Base-by-base conservation (phyloP, 1,140 invertebrate species). In the Rhopalosiphum maidis region DNA sequence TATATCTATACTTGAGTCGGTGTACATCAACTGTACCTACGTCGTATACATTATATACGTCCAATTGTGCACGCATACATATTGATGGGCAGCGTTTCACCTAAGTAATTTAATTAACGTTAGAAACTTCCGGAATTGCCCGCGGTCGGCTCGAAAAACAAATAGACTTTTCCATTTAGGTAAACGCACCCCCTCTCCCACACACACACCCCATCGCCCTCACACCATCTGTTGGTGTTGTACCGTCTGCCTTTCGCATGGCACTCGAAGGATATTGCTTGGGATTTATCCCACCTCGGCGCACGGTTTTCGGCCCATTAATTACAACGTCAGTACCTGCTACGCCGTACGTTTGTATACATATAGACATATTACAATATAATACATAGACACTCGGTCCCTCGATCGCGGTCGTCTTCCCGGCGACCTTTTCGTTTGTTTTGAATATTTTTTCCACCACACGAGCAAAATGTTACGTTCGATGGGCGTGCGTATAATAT, bases 51-150 rank as follows among this genome's bases (percentile, higher is more conserved):
- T 83, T 83, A 35, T 43, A 25, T 23, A 55, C 30, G 87, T 55
- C n/a, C 87, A 35, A 15, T 23, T 8, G 9, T 54, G 22, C 68
- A 30, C 35, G 41, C 60, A 51, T 92, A 92, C 68, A 92, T 92
- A 92, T 92, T 54, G 77, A 92, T 92, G 91, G 68, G 30, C 55
- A 30, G n/a, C 30, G 21, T 82, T 25, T 48, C 90, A 22, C 60
- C 60, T 43, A 37, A 91, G 91, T 92, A 92, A 92, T 92, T 92
- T 51, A 92, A 92, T 92, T 83, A 85, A 77, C 55, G 30, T 68
- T 25, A 37, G 23, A 90, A 68, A 90, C 25, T 88, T 35, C 30
- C 86, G 30, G n/a, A 48, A 88, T 51, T 25, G 48, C 48, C 85
- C 25, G 37, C 35, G 87, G 86, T 35, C 30, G 87, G 37, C 55